Conservation (phyloP, 2,797 vertebrate genomes). For the Pangasius macronema region DNA sequence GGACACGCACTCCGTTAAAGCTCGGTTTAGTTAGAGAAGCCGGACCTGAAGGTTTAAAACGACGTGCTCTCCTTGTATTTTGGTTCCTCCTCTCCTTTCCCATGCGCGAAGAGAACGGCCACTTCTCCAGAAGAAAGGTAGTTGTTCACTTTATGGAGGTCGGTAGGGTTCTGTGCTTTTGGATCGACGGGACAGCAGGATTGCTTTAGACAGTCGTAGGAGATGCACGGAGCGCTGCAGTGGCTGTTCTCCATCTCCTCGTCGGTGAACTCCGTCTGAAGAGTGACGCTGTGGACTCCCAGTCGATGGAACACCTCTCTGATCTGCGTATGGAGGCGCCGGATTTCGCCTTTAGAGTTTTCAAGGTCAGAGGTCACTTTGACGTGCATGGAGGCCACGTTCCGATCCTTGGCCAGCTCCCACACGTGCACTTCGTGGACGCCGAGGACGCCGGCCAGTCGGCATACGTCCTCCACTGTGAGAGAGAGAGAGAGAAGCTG, state of each 20-base stretch:
- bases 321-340: conserved; percentile 63
- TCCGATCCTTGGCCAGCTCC: conserved; percentile 78
- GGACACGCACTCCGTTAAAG: not conserved
- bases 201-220: conserved; percentile 12
- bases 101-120: not conserved
- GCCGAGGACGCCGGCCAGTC: conserved; percentile 70
- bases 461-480: conserved; percentile 70
- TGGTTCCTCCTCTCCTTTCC: not conserved
- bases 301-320: conserved; percentile 75
- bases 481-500: not conserved
- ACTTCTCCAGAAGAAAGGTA: not conserved
- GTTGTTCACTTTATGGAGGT: conserved; percentile 13
- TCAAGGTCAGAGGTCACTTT: conserved; percentile 63
- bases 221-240: conserved; percentile 31
- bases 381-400: conserved; percentile 80
- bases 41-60: conserved; percentile 8
- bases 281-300: conserved; percentile 79
- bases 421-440: conserved; percentile 82
- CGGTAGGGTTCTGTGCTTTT: not conserved
- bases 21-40: not conserved
- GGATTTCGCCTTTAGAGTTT: conserved; percentile 31
- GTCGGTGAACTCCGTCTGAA: conserved; percentile 75
- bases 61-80: not conserved
- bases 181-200: conserved; percentile 29
- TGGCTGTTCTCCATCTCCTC: conserved; percentile 44